Evolutionary conservation across 2,888 invertebrate species (phyloP), one percentile per base, ranked within the genome.

Genomic region (Rotaria magnacalcarata): DNA sequence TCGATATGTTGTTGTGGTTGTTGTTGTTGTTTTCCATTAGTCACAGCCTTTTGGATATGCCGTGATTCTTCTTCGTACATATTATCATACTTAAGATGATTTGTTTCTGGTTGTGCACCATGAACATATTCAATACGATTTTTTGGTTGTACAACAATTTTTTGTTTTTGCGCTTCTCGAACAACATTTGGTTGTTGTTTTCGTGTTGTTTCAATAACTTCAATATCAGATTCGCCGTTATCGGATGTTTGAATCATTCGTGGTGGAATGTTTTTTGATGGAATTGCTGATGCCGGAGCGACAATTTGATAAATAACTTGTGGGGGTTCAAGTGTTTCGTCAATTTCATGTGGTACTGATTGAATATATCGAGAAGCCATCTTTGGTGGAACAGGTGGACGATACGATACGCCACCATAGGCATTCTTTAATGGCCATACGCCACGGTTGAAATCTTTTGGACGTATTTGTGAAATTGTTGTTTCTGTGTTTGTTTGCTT

Each of bases 401-500:
- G 67, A 67, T 67, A 34, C 7, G 19, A 3, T 34, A 67, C 34
- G 0, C 67, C 67, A 34, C 67, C 67, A 34, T 5, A 67, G 0
- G 27, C 34, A 67, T 67, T 67, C 2, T 6, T 67, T 19, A 34
- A 34, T 80, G 80, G 24, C 80, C 80, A 80, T 47, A 47, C 80
- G 47, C 43, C 47, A n/a, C 47, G 80, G 24, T 80, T 21, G 34
- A 80, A 24, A 80, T 80, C 80, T 80, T 80, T 80, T 24, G 80
- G 80, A 47, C 47, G 43, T 47, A 47, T 10, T 10, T 24, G 3
- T n/a, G 80, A 47, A 14, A 80, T 80, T 8, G 47, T 80, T 47
- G 24, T 2, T 80, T 80, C 80, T 47, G 80, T 80, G 47, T 80
- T 80, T 80, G 80, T 80, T 80, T 80, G 80, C 47, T 80, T 80